Evolutionary conservation across 2,797 vertebrate genomes (phyloP).

Genomic region (Cryptoprocta ferox): DNA sequence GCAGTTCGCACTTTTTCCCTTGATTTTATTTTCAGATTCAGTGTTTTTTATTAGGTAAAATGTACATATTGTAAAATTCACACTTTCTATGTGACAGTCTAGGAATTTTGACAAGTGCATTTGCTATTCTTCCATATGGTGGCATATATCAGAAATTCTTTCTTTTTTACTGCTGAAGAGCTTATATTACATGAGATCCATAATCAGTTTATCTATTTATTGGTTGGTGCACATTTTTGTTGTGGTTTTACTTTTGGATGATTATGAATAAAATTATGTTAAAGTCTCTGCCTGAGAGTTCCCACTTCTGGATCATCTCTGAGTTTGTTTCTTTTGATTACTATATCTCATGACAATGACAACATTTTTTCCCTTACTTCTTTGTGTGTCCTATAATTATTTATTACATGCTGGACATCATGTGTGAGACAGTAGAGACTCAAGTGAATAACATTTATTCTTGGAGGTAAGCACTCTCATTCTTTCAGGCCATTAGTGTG

Average conservation of each 20-base stretch:
- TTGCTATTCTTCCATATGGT: not conserved
- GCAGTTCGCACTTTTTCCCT: not conserved
- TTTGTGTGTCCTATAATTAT: not conserved
- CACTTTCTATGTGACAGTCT: not conserved
- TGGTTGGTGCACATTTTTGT: not conserved
- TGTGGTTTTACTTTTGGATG: not conserved
- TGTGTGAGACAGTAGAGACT: not conserved
- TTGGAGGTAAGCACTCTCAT: not conserved
- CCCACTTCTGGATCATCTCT: not conserved
- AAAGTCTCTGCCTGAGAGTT: not conserved
- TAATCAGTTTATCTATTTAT: not conserved
- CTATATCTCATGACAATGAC: not conserved
- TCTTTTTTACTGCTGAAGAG: not conserved
- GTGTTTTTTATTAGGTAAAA: not conserved
- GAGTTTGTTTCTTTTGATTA: not conserved
- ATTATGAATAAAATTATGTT: not conserved
- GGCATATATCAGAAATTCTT: not conserved
- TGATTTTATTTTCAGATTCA: slow-evolving; percentile 21
- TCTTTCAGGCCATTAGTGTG: not conserved
- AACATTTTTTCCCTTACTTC: not conserved
- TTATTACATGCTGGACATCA: not conserved
- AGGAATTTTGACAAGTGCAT: not conserved
- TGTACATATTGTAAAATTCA: not conserved
- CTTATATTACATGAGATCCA: not conserved
- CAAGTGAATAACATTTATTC: not conserved